Percentiles rank a stretch among this genome's conserved stretches.
Evolutionary conservation across 23 tunicate genomes (phyloP).

Genomic region (Pegea sp.): DNA sequence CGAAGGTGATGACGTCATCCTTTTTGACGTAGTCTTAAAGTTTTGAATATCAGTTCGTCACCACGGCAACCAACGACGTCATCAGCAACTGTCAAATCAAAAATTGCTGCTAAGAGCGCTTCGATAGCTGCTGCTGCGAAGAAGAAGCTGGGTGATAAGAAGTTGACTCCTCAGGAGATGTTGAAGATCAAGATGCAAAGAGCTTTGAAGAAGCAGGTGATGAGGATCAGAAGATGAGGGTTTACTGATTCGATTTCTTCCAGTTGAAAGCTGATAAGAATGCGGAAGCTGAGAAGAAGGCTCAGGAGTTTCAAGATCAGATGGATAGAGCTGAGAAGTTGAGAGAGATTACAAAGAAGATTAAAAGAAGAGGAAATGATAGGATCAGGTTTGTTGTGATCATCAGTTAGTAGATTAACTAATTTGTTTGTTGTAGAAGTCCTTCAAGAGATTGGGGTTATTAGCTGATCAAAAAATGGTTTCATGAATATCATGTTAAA

Average conservation of each 20-base stretch:
- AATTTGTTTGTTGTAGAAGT: too few relatives aligned
- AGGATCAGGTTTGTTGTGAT: too few relatives aligned
- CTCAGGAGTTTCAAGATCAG: conserved; percentile 35
- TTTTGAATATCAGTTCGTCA: too few relatives aligned
- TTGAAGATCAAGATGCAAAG: conserved; percentile 82
- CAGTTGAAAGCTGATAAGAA: conserved; percentile 59
- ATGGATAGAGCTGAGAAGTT: conserved; percentile 61
- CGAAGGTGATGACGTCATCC: too few relatives aligned
- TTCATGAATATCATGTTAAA: too few relatives aligned
- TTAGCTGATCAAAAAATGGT: too few relatives aligned
- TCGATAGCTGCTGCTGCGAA: background rate
- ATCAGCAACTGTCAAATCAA: background rate
- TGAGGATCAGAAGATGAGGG: background rate
- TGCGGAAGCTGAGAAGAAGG: conserved; percentile 54
- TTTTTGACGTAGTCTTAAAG: too few relatives aligned
- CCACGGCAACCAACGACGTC: background rate
- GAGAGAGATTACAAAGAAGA: conserved; percentile 55
- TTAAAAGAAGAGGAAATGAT: too few relatives aligned
- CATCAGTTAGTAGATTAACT: too few relatives aligned
- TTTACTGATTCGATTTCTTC: background rate
- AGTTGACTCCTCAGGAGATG: conserved; percentile 76
- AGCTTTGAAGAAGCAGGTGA: conserved; percentile 86
- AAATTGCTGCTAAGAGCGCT: background rate
- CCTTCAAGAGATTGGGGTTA: too few relatives aligned
- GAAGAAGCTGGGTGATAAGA: background rate